Base-by-base conservation (phyloP, 2,113 vertebrate genomes). In the Grammomys surdaster region DNA sequence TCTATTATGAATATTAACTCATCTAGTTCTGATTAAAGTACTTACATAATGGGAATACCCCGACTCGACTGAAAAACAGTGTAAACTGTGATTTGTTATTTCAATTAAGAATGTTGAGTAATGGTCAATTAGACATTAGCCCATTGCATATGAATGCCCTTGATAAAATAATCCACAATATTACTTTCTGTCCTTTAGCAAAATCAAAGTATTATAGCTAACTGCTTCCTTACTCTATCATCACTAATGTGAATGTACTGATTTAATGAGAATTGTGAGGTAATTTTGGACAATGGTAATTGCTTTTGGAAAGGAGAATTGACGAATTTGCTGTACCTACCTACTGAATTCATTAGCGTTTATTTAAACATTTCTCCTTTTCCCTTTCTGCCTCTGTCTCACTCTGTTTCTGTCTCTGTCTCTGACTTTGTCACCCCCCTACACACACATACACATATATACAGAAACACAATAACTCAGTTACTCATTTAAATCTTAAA, bases 91-190 rank as follows among this genome's bases (percentile, higher is more conserved):
- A 76, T 84, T 85, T 92, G 20, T 73, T 72, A 67, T 89, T 95
- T 82, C 56, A 89, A 77, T 86, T 81, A 95, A 69, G 72, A 33
- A 58, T 73, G 46, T 26, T 89, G 76, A 36, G 40, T 85, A 67
- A 90, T 16, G 40, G 20, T 7, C 48, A 43, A 73, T 56, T 75
- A 56, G 69, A 89, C 81, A 81, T 73, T 81, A 89, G 31, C 13
- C 14, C 48, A 43, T 56, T 89, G 63, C 0, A 86, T 75, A 86
- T 51, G 31, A 85, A 89, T 40, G 22, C 40, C 6, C 8, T 76
- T 33, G 58, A 78, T 58, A 84, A 89, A 78, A 54, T 11, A 63
- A 17, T 75, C 0, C 46, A 0, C 40, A 51, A 36, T 88, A 56
- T 86, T 91, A 46, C 46, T 72, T 76, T 72, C 60, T 92, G 11